Percentiles rank a stretch among this genome's conserved stretches.
phyloP scores from a whole-genome alignment of 2,113 vertebrate genomes.

The Oxyruncus cristatus region DNA sequence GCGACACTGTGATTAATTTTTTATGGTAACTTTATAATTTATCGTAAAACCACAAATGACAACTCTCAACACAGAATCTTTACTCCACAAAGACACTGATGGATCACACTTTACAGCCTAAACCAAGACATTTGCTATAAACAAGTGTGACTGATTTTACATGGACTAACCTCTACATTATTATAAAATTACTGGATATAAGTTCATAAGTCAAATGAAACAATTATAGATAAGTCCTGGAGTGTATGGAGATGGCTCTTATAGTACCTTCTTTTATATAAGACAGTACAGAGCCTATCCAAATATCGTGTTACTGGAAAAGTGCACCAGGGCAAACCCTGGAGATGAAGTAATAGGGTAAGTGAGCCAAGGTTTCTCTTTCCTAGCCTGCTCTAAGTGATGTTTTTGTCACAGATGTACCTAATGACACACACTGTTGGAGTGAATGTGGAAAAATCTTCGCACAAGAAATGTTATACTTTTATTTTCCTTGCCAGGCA shows the following conservation, averaged over 20 bases:
- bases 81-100: background rate
- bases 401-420: conserved; percentile 67
- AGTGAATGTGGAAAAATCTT: conserved; percentile 68
- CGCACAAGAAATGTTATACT: conserved; percentile 59
- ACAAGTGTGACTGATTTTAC: background rate
- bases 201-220: background rate
- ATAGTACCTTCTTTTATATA: background rate
- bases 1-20: background rate
- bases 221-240: background rate
- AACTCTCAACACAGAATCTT: background rate
- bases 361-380: conserved; percentile 19
- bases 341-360: conserved; percentile 29
- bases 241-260: background rate
- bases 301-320: conserved; percentile 32
- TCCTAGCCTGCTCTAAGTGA: conserved; percentile 18
- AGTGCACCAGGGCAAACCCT: conserved; percentile 6
- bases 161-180: background rate
- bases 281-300: background rate
- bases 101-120: background rate
- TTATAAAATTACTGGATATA: background rate
- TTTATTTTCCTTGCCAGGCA: conserved; percentile 56
- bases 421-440: conserved; percentile 58
- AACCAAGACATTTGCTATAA: background rate
- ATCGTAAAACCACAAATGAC: background rate
- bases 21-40: background rate